These are phyloP conservation scores for Halichoerus grypus DNA, from an alignment of 2,113 vertebrate genomes.

Conservation along the genomic window DNA sequence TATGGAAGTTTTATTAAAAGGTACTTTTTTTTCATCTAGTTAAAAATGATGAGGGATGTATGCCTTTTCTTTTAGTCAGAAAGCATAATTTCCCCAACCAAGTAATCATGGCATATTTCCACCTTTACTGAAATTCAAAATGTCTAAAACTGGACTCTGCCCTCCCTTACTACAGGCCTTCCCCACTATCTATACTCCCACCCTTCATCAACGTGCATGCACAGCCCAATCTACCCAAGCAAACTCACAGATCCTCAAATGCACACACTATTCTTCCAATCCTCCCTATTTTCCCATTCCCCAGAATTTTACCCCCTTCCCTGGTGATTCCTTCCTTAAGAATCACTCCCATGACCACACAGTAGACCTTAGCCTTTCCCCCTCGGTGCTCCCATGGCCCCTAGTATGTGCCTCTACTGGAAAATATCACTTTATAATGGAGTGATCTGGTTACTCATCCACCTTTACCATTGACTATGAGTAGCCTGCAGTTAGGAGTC, in stretches of 20 bases:
- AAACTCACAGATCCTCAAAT: neutral
- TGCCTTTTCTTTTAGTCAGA: neutral
- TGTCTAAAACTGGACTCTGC: neutral
- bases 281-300: neutral
- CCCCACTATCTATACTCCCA: neutral
- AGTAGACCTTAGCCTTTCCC: neutral
- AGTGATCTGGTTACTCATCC: neutral
- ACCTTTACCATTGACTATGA: neutral
- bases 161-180: neutral
- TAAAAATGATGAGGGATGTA: neutral
- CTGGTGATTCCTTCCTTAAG: too few species aligned
- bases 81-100: neutral
- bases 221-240: neutral
- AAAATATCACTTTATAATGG: neutral
- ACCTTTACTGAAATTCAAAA: neutral
- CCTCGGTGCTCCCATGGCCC: neutral
- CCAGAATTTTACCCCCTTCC: neutral
- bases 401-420: neutral
- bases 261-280: neutral
- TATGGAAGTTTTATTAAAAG: conserved; percentile 10
- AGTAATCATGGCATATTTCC: neutral
- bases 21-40: neutral
- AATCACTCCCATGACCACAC: neutral
- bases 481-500: neutral
- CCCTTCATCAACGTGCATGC: accelerated